These are phyloP conservation scores for Jaculus jaculus DNA, from an alignment of 2,113 vertebrate genomes.

Conservation along the genomic window DNA sequence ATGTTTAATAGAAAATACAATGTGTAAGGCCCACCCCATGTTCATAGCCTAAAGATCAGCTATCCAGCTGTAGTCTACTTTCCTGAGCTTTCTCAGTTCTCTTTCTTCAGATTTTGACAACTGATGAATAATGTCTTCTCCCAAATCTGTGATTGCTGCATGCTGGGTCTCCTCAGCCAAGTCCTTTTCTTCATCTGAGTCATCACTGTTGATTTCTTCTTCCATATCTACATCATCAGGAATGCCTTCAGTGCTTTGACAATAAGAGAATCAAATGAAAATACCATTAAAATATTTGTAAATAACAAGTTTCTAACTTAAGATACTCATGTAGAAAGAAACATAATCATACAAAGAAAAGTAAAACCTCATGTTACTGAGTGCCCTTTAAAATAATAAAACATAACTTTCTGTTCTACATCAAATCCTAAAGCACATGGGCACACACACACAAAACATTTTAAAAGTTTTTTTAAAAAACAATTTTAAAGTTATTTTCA, in stretches of 20 bases:
- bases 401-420: neutral
- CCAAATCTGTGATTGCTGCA: slow-evolving; percentile 46
- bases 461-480: no score
- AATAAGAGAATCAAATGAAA: neutral
- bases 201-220: slow-evolving; percentile 88
- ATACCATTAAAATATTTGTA: neutral
- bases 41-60: slow-evolving; percentile 69
- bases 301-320: slow-evolving; percentile 27
- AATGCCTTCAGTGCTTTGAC: slow-evolving; percentile 77
- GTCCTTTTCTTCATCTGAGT: slow-evolving; percentile 88
- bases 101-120: slow-evolving; percentile 89
- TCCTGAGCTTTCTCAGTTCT: slow-evolving; percentile 90
- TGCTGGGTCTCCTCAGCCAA: slow-evolving; percentile 69
- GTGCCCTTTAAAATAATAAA: neutral
- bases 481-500: neutral
- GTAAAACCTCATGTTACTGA: neutral
- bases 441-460: neutral
- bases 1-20: slow-evolving; percentile 45
- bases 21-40: neutral
- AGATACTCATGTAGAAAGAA: neutral
- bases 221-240: slow-evolving; percentile 88
- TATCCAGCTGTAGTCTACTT: slow-evolving; percentile 92
- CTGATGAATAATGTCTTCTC: slow-evolving; percentile 64
- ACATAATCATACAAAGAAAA: neutral
- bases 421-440: neutral